Evolutionary conservation across 2,797 vertebrate genomes (phyloP), one percentile per base, ranked within the genome.

Genomic region (Salmo trutta): DNA sequence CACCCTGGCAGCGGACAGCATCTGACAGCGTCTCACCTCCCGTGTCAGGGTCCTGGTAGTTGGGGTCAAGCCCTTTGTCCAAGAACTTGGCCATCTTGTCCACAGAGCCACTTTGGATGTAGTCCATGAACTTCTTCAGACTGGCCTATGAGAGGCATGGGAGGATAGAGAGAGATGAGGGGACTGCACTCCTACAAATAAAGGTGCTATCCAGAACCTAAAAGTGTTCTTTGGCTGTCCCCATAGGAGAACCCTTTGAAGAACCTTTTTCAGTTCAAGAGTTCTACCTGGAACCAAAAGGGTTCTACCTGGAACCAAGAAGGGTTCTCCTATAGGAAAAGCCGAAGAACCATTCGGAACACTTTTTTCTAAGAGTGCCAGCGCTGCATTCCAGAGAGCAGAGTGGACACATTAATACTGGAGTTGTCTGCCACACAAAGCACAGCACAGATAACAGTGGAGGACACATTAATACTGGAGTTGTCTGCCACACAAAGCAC

Each of bases 31-130:
- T 8, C 92, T 91, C 87, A 98, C 97, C 96, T 75, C 96, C 96
- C 0, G 94, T 96, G 80, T 97, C 97, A 0, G 95, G 85, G 84
- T 97, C 96, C 36, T 97, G 96, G 86, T 93, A 98, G 88, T 98
- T 97, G 75, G 96, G 96, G 85, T 98, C 97, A 6, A 98, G 95
- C 64, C 97, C 96, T 85, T 97, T 97, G 87, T 97, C 96, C 84
- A 97, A 82, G 84, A 98, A 94, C 84, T 97, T 94, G 0, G 88
- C 93, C 91, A 97, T 96, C 89, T 97, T 97, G 88, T 98, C 97
- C 6, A 95, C 94, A 1, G 95, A 91, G 56, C 94, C 94, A n/a
- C 95, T 95, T 85, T 97, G 96, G 81, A 97, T 95, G 5, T 97
- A 97, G 81, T 98, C 97, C 91, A 97, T 91, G 74, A 97, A 98